phyloP scores from a whole-genome alignment of 2,113 vertebrate genomes.

The Chionis minor region DNA sequence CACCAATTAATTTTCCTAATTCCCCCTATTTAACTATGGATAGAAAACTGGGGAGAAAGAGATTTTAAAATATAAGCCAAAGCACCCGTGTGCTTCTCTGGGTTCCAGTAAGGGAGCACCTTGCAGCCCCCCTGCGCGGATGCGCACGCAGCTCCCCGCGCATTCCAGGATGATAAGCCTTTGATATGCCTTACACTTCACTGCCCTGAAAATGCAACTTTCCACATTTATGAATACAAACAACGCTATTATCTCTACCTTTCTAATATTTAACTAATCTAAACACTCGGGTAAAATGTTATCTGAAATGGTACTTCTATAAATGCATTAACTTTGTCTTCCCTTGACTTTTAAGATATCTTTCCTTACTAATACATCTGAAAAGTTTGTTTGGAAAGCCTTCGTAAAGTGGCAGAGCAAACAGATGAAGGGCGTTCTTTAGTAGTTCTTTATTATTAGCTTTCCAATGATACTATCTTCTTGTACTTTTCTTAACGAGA shows the following conservation, averaged over 20 bases:
- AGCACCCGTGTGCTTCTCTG: accelerated
- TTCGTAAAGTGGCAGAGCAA: slow-evolving; percentile 81
- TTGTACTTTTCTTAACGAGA: slow-evolving; percentile 81
- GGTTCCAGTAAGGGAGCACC: neutral
- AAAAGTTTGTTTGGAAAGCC: slow-evolving; percentile 83
- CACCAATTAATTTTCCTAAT: neutral
- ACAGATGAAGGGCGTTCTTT: slow-evolving; percentile 79
- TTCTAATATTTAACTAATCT: slow-evolving; percentile 93
- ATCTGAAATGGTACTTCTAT: slow-evolving; percentile 85
- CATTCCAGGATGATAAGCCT: slow-evolving; percentile 68
- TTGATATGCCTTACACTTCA: slow-evolving; percentile 75
- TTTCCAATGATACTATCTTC: slow-evolving; percentile 78
- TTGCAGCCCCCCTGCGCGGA: neutral
- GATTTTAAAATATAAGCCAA: neutral
- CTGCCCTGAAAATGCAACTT: slow-evolving; percentile 74
- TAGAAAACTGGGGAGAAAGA: neutral
- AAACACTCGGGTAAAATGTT: slow-evolving; percentile 82
- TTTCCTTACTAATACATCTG: slow-evolving; percentile 80
- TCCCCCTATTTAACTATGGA: neutral
- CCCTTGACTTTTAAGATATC: slow-evolving; percentile 81
- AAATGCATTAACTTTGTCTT: slow-evolving; percentile 84
- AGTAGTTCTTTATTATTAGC: slow-evolving; percentile 75
- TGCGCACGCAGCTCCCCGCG: slow-evolving; percentile 27
- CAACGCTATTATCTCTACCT: slow-evolving; percentile 78
- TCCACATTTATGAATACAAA: slow-evolving; percentile 77